Evolutionary conservation across 2,797 vertebrate genomes (phyloP).

Genomic region (Benthosema pterotum): DNA sequence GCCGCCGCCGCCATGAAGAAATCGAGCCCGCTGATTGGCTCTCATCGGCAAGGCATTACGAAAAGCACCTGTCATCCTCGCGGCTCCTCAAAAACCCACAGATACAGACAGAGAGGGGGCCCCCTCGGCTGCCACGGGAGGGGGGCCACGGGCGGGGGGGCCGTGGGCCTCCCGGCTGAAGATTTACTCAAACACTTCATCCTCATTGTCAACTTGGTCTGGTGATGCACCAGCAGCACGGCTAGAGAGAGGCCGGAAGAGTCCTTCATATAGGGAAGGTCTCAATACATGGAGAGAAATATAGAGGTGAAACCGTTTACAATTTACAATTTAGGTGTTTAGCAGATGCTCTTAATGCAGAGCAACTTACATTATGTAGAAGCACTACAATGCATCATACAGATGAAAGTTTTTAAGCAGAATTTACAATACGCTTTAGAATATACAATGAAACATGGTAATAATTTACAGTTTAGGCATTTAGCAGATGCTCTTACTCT

Average conservation of each 20-base stretch:
- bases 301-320: too few species aligned
- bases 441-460: too few species aligned
- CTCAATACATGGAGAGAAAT: neutral
- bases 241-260: slow-evolving; percentile 34
- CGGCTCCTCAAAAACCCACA: slow-evolving; percentile 73
- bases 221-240: slow-evolving; percentile 56
- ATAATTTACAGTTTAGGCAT: too few species aligned
- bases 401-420: too few species aligned
- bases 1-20: too few species aligned
- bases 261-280: slow-evolving; percentile 56
- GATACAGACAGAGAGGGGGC: slow-evolving; percentile 63
- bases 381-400: too few species aligned
- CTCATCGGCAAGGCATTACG: slow-evolving; percentile 91
- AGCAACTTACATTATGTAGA: too few species aligned
- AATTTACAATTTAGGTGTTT: too few species aligned
- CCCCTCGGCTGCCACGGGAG: slow-evolving; percentile 68
- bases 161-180: slow-evolving; percentile 69
- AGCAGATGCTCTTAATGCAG: too few species aligned
- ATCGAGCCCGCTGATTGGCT: slow-evolving; percentile 86
- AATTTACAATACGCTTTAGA: too few species aligned
- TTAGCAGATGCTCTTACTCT: too few species aligned
- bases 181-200: slow-evolving; percentile 76
- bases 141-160: neutral
- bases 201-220: slow-evolving; percentile 72
- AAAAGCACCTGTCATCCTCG: slow-evolving; percentile 91